Percentiles rank a stretch among this genome's conserved stretches.
phyloP scores from a whole-genome alignment of 2,797 vertebrate species.

The Lepidocolaptes lacrymiger region DNA sequence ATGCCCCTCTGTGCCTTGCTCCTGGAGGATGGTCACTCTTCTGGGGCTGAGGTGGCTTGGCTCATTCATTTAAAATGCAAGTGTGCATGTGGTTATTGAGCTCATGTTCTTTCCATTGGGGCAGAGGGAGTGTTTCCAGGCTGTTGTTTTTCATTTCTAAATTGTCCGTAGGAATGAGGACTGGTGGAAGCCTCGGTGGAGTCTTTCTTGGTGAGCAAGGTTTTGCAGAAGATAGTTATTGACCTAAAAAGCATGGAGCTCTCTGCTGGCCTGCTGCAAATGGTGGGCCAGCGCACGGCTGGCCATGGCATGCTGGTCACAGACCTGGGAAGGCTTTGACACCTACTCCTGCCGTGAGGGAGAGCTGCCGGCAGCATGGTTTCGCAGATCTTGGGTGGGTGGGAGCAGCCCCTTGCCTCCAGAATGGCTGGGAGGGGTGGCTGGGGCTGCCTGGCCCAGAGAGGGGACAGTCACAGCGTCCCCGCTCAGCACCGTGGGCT shows the following conservation, averaged over 20 bases:
- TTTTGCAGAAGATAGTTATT: not conserved
- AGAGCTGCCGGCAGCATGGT: not conserved
- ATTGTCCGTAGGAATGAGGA: not conserved
- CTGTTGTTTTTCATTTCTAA: not conserved
- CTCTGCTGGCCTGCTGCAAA: not conserved
- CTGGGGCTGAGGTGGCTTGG: not conserved
- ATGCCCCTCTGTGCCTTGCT: not conserved
- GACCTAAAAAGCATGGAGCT: not conserved
- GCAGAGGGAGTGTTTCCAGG: not conserved
- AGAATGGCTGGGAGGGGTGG: not conserved
- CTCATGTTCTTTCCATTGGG: not conserved
- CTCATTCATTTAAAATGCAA: not conserved
- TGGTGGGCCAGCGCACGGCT: not conserved
- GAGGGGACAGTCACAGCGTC: rapidly evolving
- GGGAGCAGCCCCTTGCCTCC: not conserved
- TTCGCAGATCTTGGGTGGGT: rapidly evolving
- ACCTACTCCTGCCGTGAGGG: not conserved
- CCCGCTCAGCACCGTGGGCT: not conserved
- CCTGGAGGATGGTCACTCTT: not conserved
- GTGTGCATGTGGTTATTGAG: not conserved
- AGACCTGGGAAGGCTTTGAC: not conserved
- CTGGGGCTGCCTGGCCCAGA: not conserved
- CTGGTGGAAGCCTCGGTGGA: not conserved
- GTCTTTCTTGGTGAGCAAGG: not conserved
- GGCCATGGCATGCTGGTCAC: not conserved